Base-by-base conservation (phyloP, 2,113 vertebrate species). In the Aplodontia rufa region DNA sequence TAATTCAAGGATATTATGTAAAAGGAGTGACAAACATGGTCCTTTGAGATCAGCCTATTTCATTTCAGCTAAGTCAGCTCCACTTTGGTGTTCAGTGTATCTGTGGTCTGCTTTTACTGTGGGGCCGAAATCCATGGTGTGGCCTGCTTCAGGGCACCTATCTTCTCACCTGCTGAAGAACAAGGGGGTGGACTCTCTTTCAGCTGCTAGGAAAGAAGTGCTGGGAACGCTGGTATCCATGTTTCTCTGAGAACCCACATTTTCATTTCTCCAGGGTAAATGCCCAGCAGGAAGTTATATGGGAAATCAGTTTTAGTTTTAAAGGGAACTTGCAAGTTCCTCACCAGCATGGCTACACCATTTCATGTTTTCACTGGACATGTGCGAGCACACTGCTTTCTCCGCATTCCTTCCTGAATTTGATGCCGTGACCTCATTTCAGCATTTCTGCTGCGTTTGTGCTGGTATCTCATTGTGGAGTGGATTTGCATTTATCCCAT, bases 371-470 rank as follows among this genome's bases (percentile, higher is more conserved):
- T 49, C 4, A 2, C 10, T 7, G 66, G 75, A n/a, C 42, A 35
- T 0, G 5, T 6, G 7, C 2, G 17, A 49, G 28, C 13, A 22
- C 24, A 37, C 1, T 8, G 3, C 6, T 3, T 20, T 60, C 14
- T 69, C 14, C 28, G 13, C 40, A 3, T 8, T 35, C 28, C 49
- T 37, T 32, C 87, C 42, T 69, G 35, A 17, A 24, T n/a, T 6
- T 14, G 14, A 1, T 20, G 20, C 3, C 45, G 10, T 40, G 37
- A 4, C 8, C 40, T 47, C 6, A 35, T 53, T 76, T 66, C 42
- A 19, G 37, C 13, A 30, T 37, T 49, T 60, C 47, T 42, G 58
- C 14, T 42, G 32, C 17, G 12, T 14, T 12, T 8, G 5, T 1
- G n/a, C 37, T 35, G 45, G 3, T 12, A 35, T 9, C 47, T 64